Evolutionary conservation across 2,888 invertebrate genomes (phyloP), one percentile per base, ranked within the genome.

Genomic region (Himalopsyche tibetana): DNA sequence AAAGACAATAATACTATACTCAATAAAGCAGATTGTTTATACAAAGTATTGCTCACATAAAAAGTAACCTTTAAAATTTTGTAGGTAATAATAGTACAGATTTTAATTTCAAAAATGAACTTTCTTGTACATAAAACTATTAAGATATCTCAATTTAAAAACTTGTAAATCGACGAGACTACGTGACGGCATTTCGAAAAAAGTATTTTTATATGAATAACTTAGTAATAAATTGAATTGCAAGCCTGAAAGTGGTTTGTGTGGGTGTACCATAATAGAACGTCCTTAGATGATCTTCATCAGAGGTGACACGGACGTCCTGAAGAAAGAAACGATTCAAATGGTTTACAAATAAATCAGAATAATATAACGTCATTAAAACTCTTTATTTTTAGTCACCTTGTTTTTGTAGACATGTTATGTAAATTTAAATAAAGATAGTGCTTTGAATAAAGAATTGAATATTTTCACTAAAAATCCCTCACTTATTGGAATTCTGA

Each of bases 261-360:
- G 80, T 80, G n/a, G 80, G 80, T 45, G 80, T 80, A 51, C 80
- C 28, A 80, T 28, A 80, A 80, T n/a, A 19, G 80, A 55, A 82
- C 40, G 56, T 82, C 82, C 82, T 82, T 82, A 55, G 56, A 80
- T 51, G 80, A 45, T 80, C 80, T 80, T 80, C 80, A 55, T 28
- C 28, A 83, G 83, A 83, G 83, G 83, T 83, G 83, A 83, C 83
- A 69, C 74, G 40, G 42, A 69, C 74, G 83, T 40, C 83, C 82
- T 56, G 51, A 69, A 83, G 83, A 83, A 83, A 83, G 83, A 69
- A 83, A 74, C 51, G 40, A 74, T 74, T 74, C 36, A 38, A 28
- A 74, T 36, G 74, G 19, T 36, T 74, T 36, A 74, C 28, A 28
- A 36, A 74, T 74, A 74, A 36, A 74, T 74, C 69, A 69, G 19